Evolutionary conservation across 2,797 vertebrate genomes (phyloP), one percentile per base, ranked within the genome.

Genomic region (Furcifer pardalis): DNA sequence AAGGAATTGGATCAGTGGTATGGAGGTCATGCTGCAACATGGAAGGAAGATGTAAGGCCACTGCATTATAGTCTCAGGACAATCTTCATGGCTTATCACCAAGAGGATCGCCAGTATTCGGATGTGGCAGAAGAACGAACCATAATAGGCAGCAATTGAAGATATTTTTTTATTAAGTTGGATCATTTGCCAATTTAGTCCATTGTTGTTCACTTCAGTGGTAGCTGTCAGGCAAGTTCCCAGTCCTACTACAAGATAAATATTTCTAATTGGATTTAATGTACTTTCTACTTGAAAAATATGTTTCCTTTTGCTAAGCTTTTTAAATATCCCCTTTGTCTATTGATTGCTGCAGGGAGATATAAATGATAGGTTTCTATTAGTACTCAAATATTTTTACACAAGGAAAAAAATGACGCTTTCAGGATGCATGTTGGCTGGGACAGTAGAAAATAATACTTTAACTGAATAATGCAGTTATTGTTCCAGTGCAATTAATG

Each of bases 401-500:
- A 72, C 32, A 7, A n/a, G 60, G 46, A n/a, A 69, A n/a, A n/a
- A n/a, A 69, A 27, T 56, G 49, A 69, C 68, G 52, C 65, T 27
- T 25, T 73, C 12, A 12, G n/a, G 42, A 63, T 35, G 56, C 40
- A 56, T 59, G 6, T 37, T 44, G 77, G 66, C 62, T 71, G 56
- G n/a, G 40, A 77, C 40, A 40, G 6, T 68, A 40, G 49, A 52
- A 49, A 59, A 71, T 27, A 71, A 82, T 40, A 56, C 44, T 49
- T 49, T 72, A 59, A 44, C 30, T 42, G 65, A 72, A 81, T 73
- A 75, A 66, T 71, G 52, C 30, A 4, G 42, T 84, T 72, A 81
- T 9, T 75, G 10, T 79, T 1, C 89, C 84, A n/a, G 59, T 88
- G 21, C 46, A 79, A 0, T 81, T 71, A 78, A 27, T 80, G 30